phyloP scores from a whole-genome alignment of 2,797 vertebrate genomes.

The Borostomias antarcticus region DNA sequence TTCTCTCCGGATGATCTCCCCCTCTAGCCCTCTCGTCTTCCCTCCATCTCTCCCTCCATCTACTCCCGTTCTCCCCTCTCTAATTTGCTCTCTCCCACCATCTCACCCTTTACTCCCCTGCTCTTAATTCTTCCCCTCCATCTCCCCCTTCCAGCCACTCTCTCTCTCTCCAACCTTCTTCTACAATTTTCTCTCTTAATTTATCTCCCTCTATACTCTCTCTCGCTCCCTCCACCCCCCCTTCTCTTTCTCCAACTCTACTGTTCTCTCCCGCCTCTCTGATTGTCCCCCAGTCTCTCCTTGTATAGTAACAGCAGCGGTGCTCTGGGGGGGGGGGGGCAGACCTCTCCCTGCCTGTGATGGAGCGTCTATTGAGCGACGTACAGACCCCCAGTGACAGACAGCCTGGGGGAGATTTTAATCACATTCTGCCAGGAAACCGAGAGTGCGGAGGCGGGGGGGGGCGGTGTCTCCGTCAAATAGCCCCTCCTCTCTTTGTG shows the following conservation, averaged over 20 bases:
- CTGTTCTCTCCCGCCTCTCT: slow-evolving; percentile 9
- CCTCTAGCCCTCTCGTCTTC: background rate
- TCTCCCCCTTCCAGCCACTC: slow-evolving; percentile 1
- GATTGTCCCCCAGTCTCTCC: no score
- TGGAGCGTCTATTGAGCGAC: slow-evolving; percentile 34
- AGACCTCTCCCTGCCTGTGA: slow-evolving; percentile 26
- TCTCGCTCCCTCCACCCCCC: background rate
- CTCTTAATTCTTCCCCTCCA: background rate
- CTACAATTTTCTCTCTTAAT: no score
- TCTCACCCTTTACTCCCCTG: background rate
- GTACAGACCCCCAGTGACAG: slow-evolving; percentile 32
- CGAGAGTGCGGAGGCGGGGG: slow-evolving; percentile 3
- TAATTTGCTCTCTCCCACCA: background rate
- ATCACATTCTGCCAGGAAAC: slow-evolving; percentile 40
- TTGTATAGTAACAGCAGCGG: no score
- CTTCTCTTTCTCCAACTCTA: background rate
- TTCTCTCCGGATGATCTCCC: background rate
- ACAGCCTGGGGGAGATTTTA: slow-evolving; percentile 51
- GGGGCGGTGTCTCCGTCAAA: slow-evolving; percentile 20
- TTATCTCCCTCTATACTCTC: background rate
- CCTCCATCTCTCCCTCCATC: background rate
- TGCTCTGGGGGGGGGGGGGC: slow-evolving; percentile 4
- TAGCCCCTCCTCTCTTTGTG: slow-evolving; percentile 22
- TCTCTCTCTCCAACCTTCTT: background rate
- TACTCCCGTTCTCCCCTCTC: background rate